Evolutionary conservation across 2,888 invertebrate species (phyloP), one percentile per base, ranked within the genome.

Genomic region (Heliconius sara): DNA sequence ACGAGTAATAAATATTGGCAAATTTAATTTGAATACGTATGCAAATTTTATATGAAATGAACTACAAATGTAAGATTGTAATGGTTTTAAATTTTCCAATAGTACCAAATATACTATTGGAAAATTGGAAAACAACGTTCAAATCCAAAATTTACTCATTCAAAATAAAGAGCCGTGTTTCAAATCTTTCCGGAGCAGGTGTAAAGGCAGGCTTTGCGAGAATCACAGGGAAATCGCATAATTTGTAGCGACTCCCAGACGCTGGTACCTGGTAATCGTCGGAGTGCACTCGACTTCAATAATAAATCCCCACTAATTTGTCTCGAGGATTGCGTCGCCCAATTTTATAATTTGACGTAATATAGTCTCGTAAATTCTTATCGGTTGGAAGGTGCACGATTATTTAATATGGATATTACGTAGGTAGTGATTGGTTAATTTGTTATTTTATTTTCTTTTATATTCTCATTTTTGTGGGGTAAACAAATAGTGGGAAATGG

Each of bases 301-400:
- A 85, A 88, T 87, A 86, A 87, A 86, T 85, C 85, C 81, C 72
- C 81, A 82, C 85, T 86, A 90, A 91, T 90, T 91, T 88, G 87
- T 87, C 83, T 84, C 83, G 83, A 84, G 86, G 85, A 88, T 87
- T 87, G 86, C 83, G 84, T 82, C 87, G 85, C 85, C 86, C 85
- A 86, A 89, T 89, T 88, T 86, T 86, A 88, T 91, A 91, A 91
- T 91, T 90, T 90, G 89, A 89, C 87, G 86, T 89, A 89, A 90
- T 88, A 83, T 84, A 82, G 84, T 84, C 86, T 89, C 87, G 87
- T 89, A 88, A 89, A 90, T 89, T 87, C 85, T 87, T 86, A 85
- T 85, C 83, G 84, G 80, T 77, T 78, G 82, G 76, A 82, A 82
- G 80, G 80, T 81, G 83, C 60, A 39, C 2, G 73, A 10, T 73